Evolutionary conservation across 2,797 vertebrate genomes (phyloP), one percentile per base, ranked within the genome.

Genomic region (Coccyzus lansbergi): DNA sequence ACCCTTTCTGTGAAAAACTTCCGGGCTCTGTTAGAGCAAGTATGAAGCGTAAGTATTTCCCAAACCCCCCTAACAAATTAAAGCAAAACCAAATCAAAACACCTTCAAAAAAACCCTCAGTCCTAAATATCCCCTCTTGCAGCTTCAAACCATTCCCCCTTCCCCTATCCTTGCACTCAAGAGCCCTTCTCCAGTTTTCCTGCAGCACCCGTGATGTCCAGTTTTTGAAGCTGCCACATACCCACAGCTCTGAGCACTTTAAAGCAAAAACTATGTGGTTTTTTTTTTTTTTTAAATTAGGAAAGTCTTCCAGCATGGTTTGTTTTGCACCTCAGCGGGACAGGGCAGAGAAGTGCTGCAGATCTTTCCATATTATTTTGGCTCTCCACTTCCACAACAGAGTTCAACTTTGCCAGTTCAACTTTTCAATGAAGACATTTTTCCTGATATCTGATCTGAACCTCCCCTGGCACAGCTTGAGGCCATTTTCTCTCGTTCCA

Each of bases 301-400:
- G 51, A 0, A 60, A 70, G 25, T 25, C 58, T 64, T 58, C 19
- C 55, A 28, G 60, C 40, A 11, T 2, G 2, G 79, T 11, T 40
- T 64, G 77, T 33, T 72, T 49, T 4, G 28, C 10, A 38, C 7
- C 86, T 34, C 86, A 48, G 78, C 83, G 49, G 86, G 28, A n/a
- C 14, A 15, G 53, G 9, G 62, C 79, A 72, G 51, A 71, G 63
- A 85, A 55, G 89, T 7, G 16, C 90, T 8, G 7, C 83, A 51
- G 86, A 92, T 86, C 85, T 82, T 90, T 76, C 92, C 83, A 21
- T 75, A 28, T 79, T 83, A 83, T 95, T 96, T 90, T 29, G 75
- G 44, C 84, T 93, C 87, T 72, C 88, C 46, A 14, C 74, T 83
- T 75, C 92, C 70, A 69, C 86, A 85, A 31, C 3, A 5, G 89